Base-by-base conservation (phyloP, 2,113 vertebrate species). In the Erythrocebus patas region DNA sequence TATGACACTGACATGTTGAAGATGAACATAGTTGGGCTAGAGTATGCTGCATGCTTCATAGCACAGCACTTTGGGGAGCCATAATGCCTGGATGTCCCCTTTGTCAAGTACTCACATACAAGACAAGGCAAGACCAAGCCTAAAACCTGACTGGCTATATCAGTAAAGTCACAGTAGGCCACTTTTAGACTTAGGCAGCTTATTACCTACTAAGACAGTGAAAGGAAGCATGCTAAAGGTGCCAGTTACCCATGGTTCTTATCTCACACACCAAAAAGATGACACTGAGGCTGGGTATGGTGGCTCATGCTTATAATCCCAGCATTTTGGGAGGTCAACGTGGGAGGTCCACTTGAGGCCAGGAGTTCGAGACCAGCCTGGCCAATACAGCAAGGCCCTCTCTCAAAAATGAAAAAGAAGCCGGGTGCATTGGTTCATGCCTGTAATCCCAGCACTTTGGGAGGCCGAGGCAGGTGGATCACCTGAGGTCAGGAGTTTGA, bases 381-480 rank as follows among this genome's bases (percentile, higher is more conserved):
- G 61, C 27, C 61, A 64, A 64, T 5, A 64, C 13, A 64, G 12
- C 61, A 32, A 64, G 61, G 30, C 61, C 27, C 61, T 64, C 12
- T 64, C 61, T 64, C 61, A 64, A 14, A 64, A 64, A 64, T 32
- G 61, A 14, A 64, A 64, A 64, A 64, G 27, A 64, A 27, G 61
- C 52, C 5, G 18, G 61, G 61, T 2, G 27, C 27, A 14, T 27
- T 64, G 61, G 61, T 27, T 64, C 61, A 64, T 1, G 12, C 27
- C 61, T 64, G 27, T 64, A 64, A 64, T 64, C 27, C 61, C 61
- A 64, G 61, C 12, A 64, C 27, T 64, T 64, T 64, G 61, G 61
- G 61, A 64, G 61, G 27, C 12, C 0, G 0, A 64, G 12, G 61
- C 0, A 5, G 61, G 61, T 2, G 2, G 6, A 32, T 64, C 61